These are phyloP conservation scores for Sphaerodactylus townsendi DNA, from an alignment of 2,113 vertebrate genomes.

Conservation along the genomic window DNA sequence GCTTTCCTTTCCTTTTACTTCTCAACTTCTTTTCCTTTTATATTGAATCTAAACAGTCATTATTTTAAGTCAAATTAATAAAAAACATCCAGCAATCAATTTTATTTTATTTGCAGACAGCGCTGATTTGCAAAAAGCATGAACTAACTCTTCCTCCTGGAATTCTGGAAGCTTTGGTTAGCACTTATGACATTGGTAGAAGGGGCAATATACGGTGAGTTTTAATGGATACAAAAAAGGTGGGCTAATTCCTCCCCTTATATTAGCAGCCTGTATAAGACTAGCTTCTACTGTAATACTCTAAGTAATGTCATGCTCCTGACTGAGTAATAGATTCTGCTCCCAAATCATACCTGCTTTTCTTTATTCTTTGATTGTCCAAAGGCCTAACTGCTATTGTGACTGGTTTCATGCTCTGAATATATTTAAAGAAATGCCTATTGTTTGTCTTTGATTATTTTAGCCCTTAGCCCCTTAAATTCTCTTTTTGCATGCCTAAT, in stretches of 20 bases:
- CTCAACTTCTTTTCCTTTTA: no score
- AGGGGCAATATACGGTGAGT: slow-evolving; percentile 57
- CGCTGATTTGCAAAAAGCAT: slow-evolving; percentile 50
- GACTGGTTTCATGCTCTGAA: no score
- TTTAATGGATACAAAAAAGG: background rate
- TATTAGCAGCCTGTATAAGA: background rate
- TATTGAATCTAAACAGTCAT: no score
- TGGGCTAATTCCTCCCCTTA: background rate
- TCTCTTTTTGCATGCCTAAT: no score
- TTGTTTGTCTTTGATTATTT: no score
- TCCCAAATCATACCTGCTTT: background rate
- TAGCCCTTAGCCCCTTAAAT: no score
- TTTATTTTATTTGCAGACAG: slow-evolving; percentile 37
- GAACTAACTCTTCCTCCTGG: slow-evolving; percentile 36
- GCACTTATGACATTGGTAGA: slow-evolving; percentile 30
- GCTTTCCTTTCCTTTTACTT: background rate
- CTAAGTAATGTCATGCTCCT: background rate
- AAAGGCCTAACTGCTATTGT: no score
- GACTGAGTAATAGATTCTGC: background rate
- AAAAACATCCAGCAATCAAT: background rate
- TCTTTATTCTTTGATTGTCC: no score
- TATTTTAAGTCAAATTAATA: no score
- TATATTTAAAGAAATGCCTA: no score
- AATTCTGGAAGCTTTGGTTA: slow-evolving; percentile 49
- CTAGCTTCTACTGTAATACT: background rate